Percentiles rank a stretch among this genome's conserved stretches.
These are phyloP conservation scores for Microplitis mediator DNA, from an alignment of 1,140 invertebrate species.

Conservation along the genomic window DNA sequence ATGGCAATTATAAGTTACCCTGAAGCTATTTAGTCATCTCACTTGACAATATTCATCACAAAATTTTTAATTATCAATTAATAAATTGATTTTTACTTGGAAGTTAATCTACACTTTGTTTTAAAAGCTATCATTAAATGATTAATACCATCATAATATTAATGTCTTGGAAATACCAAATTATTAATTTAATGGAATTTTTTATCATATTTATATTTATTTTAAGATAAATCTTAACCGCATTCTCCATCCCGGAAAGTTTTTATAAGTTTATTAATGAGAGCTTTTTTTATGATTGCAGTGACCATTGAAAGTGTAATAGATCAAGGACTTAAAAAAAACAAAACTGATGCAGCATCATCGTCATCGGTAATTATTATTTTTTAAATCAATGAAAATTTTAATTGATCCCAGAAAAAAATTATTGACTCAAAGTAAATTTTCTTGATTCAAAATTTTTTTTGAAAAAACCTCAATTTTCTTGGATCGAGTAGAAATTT, in stretches of 20 bases:
- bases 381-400: not conserved
- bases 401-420: too few species aligned
- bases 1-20: too few species aligned
- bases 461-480: too few species aligned
- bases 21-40: not conserved
- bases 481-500: too few species aligned
- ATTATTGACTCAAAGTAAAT: too few species aligned
- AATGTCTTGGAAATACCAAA: too few species aligned
- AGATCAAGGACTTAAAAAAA: slow-evolving; percentile 40
- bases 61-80: not conserved
- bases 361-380: slow-evolving; percentile 45
- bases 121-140: not conserved
- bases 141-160: not conserved
- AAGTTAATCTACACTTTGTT: not conserved
- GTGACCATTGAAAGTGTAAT: slow-evolving; percentile 37
- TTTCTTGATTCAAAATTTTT: too few species aligned
- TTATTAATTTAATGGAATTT: not conserved
- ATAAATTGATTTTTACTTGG: not conserved
- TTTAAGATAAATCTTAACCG: slow-evolving; percentile 1
- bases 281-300: slow-evolving; percentile 28
- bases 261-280: not conserved
- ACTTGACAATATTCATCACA: not conserved
- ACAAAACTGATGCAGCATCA: slow-evolving; percentile 46
- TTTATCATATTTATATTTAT: too few species aligned
- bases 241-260: not conserved